Percentiles rank a stretch among this genome's conserved stretches.
phyloP scores from a whole-genome alignment of 1,140 invertebrate species.

The Lethrus apterus region DNA sequence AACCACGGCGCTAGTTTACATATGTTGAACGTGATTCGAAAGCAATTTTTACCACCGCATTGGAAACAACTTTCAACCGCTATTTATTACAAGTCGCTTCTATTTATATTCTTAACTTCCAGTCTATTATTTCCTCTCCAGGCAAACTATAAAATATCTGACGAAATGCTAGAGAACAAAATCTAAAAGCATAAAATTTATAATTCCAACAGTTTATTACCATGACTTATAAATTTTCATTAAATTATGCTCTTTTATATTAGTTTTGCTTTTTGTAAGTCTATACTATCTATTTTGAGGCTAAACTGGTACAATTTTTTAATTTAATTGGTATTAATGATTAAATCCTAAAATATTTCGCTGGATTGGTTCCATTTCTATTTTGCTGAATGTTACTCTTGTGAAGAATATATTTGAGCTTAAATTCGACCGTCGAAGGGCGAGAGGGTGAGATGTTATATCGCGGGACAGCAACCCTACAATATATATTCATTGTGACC shows the following conservation, averaged over 20 bases:
- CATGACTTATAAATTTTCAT: too few species aligned
- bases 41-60: constrained; percentile 22
- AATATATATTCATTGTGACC: constrained; percentile 33
- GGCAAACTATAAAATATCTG: too few species aligned
- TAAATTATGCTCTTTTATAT: too few species aligned
- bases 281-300: too few species aligned
- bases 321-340: constrained; percentile 1
- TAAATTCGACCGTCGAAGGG: constrained; percentile 7
- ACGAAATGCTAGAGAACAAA: too few species aligned
- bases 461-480: constrained; percentile 12
- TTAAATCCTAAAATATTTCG: not conserved
- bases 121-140: too few species aligned
- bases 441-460: not conserved
- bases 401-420: constrained; percentile 13
- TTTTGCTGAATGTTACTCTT: constrained; percentile 12
- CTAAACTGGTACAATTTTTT: too few species aligned
- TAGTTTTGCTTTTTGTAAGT: too few species aligned
- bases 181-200: too few species aligned
- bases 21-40: constrained; percentile 34
- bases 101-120: too few species aligned
- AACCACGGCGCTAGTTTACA: constrained; percentile 31
- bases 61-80: constrained; percentile 12
- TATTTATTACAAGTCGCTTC: constrained; percentile 18
- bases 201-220: too few species aligned
- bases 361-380: not conserved